Conservation (phyloP, 2,888 invertebrate species). For the Drosophila longiperda region DNA sequence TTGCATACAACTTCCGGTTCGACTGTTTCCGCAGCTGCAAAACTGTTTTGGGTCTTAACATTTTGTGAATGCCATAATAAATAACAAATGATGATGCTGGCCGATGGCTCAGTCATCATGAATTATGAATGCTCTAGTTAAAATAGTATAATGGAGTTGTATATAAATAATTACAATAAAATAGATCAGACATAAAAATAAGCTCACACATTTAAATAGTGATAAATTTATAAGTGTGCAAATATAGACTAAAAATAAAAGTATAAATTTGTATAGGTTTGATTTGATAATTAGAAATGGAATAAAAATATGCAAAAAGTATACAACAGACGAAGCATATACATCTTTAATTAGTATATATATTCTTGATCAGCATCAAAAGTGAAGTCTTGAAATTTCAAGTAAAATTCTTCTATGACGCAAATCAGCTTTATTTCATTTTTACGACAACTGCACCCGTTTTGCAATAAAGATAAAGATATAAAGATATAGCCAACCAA, state of each 20-base stretch:
- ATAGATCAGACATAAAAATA: neutral
- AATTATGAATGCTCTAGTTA: constrained; percentile 32
- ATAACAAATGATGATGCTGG: constrained; percentile 21
- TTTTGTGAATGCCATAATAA: constrained; percentile 42
- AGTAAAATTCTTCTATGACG: neutral
- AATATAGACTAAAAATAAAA: neutral
- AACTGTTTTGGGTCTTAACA: constrained; percentile 35
- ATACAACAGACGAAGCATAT: neutral
- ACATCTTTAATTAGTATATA: neutral
- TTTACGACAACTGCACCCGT: neutral
- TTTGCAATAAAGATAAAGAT: neutral
- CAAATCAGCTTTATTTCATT: neutral
- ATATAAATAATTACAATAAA: neutral
- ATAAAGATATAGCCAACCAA: neutral
- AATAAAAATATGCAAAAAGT: neutral
- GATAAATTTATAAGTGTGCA: neutral
- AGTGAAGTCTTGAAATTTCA: neutral
- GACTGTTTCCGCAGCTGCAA: constrained; percentile 49
- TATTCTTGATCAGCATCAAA: neutral
- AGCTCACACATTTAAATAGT: neutral
- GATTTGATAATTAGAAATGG: neutral
- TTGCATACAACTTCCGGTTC: constrained; percentile 63
- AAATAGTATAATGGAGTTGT: neutral
- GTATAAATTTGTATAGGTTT: neutral
- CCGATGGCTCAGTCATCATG: neutral